Evolutionary conservation across 2,888 invertebrate genomes (phyloP).

Genomic region (Zygothrica quintamaculata): DNA sequence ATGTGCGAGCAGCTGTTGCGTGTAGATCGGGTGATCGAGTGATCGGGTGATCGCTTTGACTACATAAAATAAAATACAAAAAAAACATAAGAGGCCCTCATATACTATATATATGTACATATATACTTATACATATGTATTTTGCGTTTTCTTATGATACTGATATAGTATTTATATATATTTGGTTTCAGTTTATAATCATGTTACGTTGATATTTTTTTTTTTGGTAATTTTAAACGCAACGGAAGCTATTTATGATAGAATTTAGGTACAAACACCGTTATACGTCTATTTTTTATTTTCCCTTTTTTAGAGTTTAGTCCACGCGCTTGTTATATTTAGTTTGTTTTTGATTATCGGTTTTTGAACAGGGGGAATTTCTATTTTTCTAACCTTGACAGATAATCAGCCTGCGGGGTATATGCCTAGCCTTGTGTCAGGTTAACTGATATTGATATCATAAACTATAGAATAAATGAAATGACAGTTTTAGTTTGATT

Average conservation of each 20-base stretch:
- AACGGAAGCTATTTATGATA: slow-evolving; percentile 38
- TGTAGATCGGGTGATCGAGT: slow-evolving; percentile 3
- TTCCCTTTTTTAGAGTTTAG: background rate
- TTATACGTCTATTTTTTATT: background rate
- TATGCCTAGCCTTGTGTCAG: background rate
- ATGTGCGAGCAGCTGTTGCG: slow-evolving; percentile 41
- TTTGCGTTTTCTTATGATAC: slow-evolving; percentile 8
- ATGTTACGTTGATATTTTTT: slow-evolving; percentile 21
- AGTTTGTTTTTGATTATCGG: background rate
- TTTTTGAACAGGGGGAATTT: background rate
- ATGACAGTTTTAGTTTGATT: too few species aligned
- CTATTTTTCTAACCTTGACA: background rate
- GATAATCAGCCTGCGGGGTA: background rate
- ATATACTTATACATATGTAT: slow-evolving; percentile 4
- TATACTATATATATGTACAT: slow-evolving; percentile 4
- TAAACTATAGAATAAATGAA: background rate
- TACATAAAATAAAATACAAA: slow-evolving; percentile 2
- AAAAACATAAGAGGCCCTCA: slow-evolving; percentile 27
- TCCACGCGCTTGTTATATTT: background rate
- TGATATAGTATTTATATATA: slow-evolving; percentile 8
- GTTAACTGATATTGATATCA: background rate
- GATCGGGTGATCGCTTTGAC: slow-evolving; percentile 58
- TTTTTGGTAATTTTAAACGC: slow-evolving; percentile 15
- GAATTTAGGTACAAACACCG: background rate
- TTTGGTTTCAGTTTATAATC: slow-evolving; percentile 21